Conservation (phyloP, 2,888 invertebrate species). For the Xestia rhomboidea region DNA sequence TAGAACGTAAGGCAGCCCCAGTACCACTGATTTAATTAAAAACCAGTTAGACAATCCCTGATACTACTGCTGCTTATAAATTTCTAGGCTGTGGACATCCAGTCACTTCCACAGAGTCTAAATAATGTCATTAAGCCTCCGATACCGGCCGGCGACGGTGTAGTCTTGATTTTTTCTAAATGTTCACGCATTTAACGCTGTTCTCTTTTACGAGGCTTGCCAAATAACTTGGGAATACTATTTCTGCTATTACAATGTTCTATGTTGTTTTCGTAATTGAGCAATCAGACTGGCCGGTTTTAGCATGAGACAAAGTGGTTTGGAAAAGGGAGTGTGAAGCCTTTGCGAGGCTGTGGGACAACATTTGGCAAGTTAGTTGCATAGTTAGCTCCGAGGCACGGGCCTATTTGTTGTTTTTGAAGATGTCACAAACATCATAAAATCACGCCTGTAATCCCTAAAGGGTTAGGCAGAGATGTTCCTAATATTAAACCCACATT, state of each 20-base stretch:
- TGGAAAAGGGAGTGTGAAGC: not conserved
- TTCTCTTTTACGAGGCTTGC: constrained; percentile 12
- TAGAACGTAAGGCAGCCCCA: no score
- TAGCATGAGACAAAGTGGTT: not conserved
- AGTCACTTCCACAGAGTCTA: not conserved
- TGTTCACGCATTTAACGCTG: constrained; percentile 13
- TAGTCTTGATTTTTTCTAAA: constrained; percentile 14
- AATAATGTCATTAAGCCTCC: constrained; percentile 22
- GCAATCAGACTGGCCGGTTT: not conserved
- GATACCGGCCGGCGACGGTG: not conserved
- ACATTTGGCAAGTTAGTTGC: not conserved
- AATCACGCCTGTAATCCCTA: no score
- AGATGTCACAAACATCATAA: not conserved
- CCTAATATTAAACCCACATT: no score
- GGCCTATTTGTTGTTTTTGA: not conserved
- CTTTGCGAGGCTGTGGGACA: not conserved
- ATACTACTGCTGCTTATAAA: not conserved
- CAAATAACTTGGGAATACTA: not conserved
- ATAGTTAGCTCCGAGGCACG: not conserved
- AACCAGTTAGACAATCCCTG: not conserved
- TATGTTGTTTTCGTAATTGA: not conserved
- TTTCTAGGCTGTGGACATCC: not conserved
- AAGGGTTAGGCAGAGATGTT: no score
- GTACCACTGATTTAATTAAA: not conserved
- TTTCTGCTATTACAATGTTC: not conserved